Conservation (phyloP, 2,888 invertebrate genomes). For the Pandemis heparana region DNA sequence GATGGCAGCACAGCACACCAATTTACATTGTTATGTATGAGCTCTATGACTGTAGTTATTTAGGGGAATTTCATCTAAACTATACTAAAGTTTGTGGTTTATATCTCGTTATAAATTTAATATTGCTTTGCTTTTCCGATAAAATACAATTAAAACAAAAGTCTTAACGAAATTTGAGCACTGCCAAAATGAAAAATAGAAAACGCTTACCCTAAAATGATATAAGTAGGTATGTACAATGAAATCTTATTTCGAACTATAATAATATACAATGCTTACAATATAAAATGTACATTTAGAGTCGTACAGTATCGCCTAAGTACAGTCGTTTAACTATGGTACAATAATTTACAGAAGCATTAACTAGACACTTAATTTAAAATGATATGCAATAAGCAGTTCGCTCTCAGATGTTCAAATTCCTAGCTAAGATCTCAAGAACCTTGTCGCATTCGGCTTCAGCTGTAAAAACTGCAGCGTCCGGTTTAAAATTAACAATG, state of each 20-base stretch:
- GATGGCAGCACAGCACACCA: slow-evolving; percentile 8
- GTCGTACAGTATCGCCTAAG: slow-evolving; percentile 67
- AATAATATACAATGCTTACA: slow-evolving; percentile 74
- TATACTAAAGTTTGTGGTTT: not conserved
- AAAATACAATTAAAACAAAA: slow-evolving; percentile 28
- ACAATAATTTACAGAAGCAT: slow-evolving; percentile 85
- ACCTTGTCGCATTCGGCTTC: slow-evolving; percentile 29
- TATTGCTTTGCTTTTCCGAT: slow-evolving; percentile 34
- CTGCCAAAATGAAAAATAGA: slow-evolving; percentile 56
- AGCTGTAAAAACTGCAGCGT: slow-evolving; percentile 15
- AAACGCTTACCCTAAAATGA: slow-evolving; percentile 48
- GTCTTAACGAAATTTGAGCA: slow-evolving; percentile 48
- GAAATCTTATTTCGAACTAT: slow-evolving; percentile 74
- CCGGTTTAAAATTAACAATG: slow-evolving; percentile 20
- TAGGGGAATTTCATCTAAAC: not conserved
- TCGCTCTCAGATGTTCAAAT: slow-evolving; percentile 55
- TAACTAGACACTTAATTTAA: slow-evolving; percentile 59
- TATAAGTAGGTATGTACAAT: slow-evolving; percentile 67
- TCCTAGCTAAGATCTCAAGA: slow-evolving; percentile 49
- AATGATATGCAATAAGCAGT: slow-evolving; percentile 84
- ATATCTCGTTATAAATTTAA: slow-evolving; percentile 16
- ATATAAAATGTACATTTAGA: slow-evolving; percentile 63
- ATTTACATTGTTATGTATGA: not conserved
- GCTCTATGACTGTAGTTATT: not conserved
- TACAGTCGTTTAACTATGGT: slow-evolving; percentile 79